Evolutionary conservation across 2,888 invertebrate genomes (phyloP).

Genomic region (Spilosoma lubricipeda): DNA sequence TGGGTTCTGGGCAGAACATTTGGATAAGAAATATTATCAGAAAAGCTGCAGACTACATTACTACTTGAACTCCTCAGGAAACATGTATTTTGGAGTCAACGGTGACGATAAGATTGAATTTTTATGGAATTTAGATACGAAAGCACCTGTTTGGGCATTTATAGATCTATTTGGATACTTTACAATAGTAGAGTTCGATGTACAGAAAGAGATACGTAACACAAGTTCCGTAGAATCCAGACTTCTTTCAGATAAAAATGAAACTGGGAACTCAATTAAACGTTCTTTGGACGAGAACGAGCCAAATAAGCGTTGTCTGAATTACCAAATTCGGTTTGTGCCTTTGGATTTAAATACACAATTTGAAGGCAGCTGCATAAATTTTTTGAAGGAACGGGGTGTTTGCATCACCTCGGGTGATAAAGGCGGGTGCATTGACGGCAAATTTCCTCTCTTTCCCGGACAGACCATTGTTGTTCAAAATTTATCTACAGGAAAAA

Average conservation of each 20-base stretch:
- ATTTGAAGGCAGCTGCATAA: neutral
- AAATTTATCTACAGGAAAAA: neutral
- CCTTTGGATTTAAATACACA: neutral
- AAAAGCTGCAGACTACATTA: neutral
- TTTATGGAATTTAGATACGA: neutral
- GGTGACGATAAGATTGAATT: neutral
- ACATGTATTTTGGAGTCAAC: neutral
- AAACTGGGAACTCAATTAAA: neutral
- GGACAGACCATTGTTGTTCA: constrained; percentile 1
- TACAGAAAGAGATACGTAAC: neutral
- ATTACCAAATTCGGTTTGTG: neutral
- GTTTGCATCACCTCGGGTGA: neutral
- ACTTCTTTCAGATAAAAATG: neutral
- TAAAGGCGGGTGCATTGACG: neutral
- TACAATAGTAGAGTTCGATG: neutral
- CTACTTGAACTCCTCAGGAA: neutral
- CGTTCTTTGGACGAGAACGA: neutral
- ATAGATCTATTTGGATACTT: constrained; percentile 6
- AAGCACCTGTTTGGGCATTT: neutral
- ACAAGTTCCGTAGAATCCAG: neutral
- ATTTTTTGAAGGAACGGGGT: neutral
- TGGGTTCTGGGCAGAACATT: constrained; percentile 4
- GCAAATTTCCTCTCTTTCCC: neutral
- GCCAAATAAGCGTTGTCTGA: neutral
- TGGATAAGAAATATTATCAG: neutral